phyloP scores from a whole-genome alignment of 2,113 vertebrate genomes.

The Burhinus bistriatus region DNA sequence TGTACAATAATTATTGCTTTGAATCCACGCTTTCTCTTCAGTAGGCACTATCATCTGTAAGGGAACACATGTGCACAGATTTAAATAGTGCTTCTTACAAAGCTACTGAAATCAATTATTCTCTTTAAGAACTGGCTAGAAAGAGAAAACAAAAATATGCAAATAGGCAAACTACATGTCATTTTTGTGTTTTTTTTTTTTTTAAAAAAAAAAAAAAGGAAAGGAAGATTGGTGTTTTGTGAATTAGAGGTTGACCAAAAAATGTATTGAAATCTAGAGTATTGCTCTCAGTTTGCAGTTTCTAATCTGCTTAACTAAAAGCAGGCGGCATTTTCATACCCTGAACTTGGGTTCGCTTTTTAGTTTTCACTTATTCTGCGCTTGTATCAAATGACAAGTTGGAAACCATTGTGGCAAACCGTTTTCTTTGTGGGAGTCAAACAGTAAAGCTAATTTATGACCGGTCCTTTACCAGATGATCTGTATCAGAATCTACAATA shows the following conservation, averaged over 20 bases:
- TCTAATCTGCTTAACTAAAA: slow-evolving; percentile 64
- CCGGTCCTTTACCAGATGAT: slow-evolving; percentile 78
- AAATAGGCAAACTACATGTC: slow-evolving; percentile 26
- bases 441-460: slow-evolving; percentile 84
- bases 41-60: slow-evolving; percentile 62
- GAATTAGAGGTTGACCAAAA: slow-evolving; percentile 63
- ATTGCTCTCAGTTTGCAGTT: slow-evolving; percentile 49
- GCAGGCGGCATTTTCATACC: slow-evolving; percentile 41
- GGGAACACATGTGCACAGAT: slow-evolving; percentile 48
- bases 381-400: slow-evolving; percentile 71
- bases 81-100: slow-evolving; percentile 59
- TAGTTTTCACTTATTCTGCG: slow-evolving; percentile 51
- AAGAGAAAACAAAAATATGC: slow-evolving; percentile 57
- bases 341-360: slow-evolving; percentile 62
- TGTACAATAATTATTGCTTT: slow-evolving; percentile 46
- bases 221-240: slow-evolving; percentile 24
- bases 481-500: slow-evolving; percentile 86
- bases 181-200: background rate
- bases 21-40: slow-evolving; percentile 26
- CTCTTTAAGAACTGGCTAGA: slow-evolving; percentile 53
- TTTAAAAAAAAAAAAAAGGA: background rate
- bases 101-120: slow-evolving; percentile 55
- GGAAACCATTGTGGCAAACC: slow-evolving; percentile 74
- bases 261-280: slow-evolving; percentile 56
- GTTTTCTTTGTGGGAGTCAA: slow-evolving; percentile 74